Conservation (phyloP, 2,113 vertebrate genomes). For the Alectura lathami region DNA sequence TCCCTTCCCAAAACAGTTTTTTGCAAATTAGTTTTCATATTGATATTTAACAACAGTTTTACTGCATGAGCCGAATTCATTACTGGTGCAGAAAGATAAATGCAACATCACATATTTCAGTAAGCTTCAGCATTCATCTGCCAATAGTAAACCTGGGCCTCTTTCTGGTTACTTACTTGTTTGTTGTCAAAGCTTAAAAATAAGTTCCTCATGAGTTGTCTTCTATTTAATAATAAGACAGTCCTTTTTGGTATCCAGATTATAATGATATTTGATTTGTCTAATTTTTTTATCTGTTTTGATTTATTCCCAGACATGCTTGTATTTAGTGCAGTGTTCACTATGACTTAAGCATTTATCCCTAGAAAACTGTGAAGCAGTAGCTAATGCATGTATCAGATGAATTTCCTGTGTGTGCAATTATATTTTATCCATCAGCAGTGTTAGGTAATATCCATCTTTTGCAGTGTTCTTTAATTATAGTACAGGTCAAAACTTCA, state of each 20-base stretch:
- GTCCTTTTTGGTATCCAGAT: background rate
- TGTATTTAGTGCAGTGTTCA: background rate
- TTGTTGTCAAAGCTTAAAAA: background rate
- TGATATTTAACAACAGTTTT: background rate
- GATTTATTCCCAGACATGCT: background rate
- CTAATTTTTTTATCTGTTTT: background rate
- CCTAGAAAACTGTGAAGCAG: background rate
- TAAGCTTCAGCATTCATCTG: background rate
- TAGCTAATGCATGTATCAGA: background rate
- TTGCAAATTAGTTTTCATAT: background rate
- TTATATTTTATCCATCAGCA: background rate
- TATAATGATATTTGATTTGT: background rate
- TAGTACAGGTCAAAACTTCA: background rate
- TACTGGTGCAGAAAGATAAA: background rate
- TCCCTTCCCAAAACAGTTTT: background rate
- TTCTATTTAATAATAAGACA: background rate
- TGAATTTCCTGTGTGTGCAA: background rate
- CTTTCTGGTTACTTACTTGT: background rate
- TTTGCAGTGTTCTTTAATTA: background rate
- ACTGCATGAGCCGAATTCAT: background rate
- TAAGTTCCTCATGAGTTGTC: background rate
- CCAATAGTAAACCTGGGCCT: background rate
- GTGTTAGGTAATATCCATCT: background rate
- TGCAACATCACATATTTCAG: background rate
- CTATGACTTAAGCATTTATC: background rate